phyloP scores from a whole-genome alignment of 2,113 vertebrate species.

The Platichthys stellatus region DNA sequence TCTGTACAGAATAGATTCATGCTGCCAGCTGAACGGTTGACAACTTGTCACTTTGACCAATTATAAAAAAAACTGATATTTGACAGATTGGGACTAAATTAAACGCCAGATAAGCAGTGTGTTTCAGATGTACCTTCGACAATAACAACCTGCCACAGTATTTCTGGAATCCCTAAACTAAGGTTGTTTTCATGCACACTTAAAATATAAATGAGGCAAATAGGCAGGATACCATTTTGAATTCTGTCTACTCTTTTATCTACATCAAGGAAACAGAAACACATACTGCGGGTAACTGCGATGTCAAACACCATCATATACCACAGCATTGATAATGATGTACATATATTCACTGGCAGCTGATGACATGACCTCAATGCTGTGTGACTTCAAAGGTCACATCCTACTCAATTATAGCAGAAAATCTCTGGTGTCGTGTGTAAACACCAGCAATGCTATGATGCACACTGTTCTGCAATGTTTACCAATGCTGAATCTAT shows the following conservation, averaged over 20 bases:
- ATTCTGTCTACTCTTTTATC: background rate
- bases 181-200: background rate
- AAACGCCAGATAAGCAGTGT: background rate
- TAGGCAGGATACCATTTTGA: background rate
- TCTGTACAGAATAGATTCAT: too few species aligned
- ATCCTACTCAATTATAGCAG: background rate
- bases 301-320: background rate
- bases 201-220: background rate
- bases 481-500: background rate
- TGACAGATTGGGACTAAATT: background rate
- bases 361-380: conserved; percentile 7
- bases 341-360: conserved; percentile 3
- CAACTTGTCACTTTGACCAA: background rate
- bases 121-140: background rate
- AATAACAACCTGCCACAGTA: background rate
- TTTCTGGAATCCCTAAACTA: background rate
- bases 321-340: background rate
- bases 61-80: background rate
- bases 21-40: background rate
- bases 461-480: background rate
- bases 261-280: background rate
- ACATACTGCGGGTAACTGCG: background rate
- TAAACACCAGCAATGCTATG: background rate
- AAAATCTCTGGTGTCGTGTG: background rate
- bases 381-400: conserved; percentile 10